Evolutionary conservation across 1,140 invertebrate species (phyloP).

Genomic region (Drosophila ironensis): DNA sequence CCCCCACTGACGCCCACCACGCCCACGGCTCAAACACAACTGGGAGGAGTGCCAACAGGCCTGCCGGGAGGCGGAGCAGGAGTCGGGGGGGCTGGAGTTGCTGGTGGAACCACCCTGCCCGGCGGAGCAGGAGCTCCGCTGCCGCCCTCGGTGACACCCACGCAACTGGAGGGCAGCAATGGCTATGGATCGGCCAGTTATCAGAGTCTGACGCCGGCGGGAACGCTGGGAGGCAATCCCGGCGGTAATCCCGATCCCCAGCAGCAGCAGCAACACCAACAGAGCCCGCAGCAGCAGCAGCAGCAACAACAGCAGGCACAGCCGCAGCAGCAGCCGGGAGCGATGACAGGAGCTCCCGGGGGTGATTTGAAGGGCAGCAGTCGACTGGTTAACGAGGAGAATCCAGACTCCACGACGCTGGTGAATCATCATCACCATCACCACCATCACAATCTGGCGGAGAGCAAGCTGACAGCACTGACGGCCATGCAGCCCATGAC

Average conservation of each 20-base stretch:
- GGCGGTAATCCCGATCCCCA: constrained; percentile 23
- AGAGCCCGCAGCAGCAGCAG: constrained; percentile 32
- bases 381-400: constrained; percentile 77
- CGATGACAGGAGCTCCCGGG: constrained; percentile 2
- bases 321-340: background rate
- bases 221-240: constrained; percentile 17
- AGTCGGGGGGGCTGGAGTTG: constrained; percentile 7
- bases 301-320: constrained; percentile 34
- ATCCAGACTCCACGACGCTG: constrained; percentile 79
- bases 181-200: constrained; percentile 52
- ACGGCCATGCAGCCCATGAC: constrained; percentile 78
- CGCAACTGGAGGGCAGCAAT: constrained; percentile 59
- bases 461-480: constrained; percentile 76
- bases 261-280: constrained; percentile 43
- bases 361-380: constrained; percentile 75
- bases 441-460: constrained; percentile 56
- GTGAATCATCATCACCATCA: constrained; percentile 76
- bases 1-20: constrained; percentile 54
- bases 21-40: constrained; percentile 39
- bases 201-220: constrained; percentile 58
- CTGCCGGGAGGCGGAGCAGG: constrained; percentile 17
- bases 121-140: constrained; percentile 20
- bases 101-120: background rate
- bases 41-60: background rate
- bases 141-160: constrained; percentile 30